Conservation (phyloP, 2,113 vertebrate genomes). For the Monopterus albus region DNA sequence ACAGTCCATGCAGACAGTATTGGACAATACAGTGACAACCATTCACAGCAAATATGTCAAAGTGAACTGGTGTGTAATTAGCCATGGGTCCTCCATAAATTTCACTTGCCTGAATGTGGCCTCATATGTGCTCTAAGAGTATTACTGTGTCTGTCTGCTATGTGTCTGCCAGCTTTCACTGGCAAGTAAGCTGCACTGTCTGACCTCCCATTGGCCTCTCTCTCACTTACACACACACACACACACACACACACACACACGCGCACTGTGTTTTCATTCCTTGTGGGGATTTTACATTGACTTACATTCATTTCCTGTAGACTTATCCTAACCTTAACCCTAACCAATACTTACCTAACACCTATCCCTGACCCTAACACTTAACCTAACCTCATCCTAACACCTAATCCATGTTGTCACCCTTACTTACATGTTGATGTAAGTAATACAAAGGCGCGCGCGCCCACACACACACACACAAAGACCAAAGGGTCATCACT, state of each 20-base stretch:
- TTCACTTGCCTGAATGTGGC: not conserved
- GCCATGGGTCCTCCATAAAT: not conserved
- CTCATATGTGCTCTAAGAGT: not conserved
- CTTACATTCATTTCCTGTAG: too few relatives aligned
- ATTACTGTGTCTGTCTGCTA: conserved; percentile 12
- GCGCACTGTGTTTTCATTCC: too few relatives aligned
- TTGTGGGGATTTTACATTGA: too few relatives aligned
- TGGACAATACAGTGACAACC: too few relatives aligned
- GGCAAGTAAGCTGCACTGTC: conserved; percentile 63
- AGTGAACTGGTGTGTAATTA: not conserved
- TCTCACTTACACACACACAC: not conserved
- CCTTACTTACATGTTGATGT: too few relatives aligned
- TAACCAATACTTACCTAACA: too few relatives aligned
- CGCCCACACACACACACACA: conserved; percentile 3
- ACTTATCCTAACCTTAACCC: too few relatives aligned
- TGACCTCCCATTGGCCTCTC: conserved; percentile 51
- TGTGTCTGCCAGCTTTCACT: conserved; percentile 39
- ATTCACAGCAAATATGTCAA: not conserved
- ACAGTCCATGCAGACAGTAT: too few relatives aligned
- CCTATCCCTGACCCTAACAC: too few relatives aligned
- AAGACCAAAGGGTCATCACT: conserved; percentile 48
- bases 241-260: conserved; percentile 6
- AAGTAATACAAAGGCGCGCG: too few relatives aligned
- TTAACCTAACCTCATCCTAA: too few relatives aligned
- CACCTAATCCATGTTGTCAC: too few relatives aligned